Evolutionary conservation across 1,140 invertebrate genomes (phyloP).

Genomic region (Globodera ellingtonae): DNA sequence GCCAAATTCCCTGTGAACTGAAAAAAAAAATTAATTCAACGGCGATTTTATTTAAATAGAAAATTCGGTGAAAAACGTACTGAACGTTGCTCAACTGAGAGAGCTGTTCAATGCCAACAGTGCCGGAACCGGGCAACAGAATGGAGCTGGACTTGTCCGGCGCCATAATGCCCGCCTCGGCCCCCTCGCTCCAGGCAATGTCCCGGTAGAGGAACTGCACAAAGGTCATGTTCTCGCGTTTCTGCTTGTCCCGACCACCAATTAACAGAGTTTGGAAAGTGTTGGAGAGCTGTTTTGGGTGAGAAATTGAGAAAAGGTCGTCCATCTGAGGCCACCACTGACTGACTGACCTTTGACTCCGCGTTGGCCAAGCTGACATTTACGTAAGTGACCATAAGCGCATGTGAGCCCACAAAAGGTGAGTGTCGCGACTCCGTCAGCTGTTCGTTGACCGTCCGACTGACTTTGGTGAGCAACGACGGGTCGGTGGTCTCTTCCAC

Average conservation of each 20-base stretch:
- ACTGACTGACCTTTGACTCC: not conserved
- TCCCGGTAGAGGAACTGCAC: slow-evolving; percentile 61
- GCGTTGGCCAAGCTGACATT: slow-evolving; percentile 24
- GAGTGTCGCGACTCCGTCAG: slow-evolving; percentile 21
- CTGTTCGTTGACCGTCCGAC: slow-evolving; percentile 50
- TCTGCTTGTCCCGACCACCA: slow-evolving; percentile 44
- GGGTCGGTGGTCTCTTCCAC: slow-evolving; percentile 55
- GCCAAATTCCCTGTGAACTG: slow-evolving; percentile 57
- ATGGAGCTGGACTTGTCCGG: slow-evolving; percentile 58
- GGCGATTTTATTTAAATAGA: no score
- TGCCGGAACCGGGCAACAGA: slow-evolving; percentile 62
- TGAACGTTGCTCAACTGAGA: slow-evolving; percentile 59
- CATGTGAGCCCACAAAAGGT: slow-evolving; percentile 23
- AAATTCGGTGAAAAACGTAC: slow-evolving; percentile 8
- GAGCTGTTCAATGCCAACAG: slow-evolving; percentile 59
- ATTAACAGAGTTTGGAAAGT: slow-evolving; percentile 63
- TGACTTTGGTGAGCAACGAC: slow-evolving; percentile 46
- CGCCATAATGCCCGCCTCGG: slow-evolving; percentile 61
- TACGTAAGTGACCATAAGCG: slow-evolving; percentile 29
- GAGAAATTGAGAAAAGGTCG: not conserved
- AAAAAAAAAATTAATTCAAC: not conserved
- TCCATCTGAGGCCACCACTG: not conserved
- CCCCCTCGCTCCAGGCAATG: slow-evolving; percentile 56
- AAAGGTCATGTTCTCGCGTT: slow-evolving; percentile 48
- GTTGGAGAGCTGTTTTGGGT: slow-evolving; percentile 38